Evolutionary conservation across 2,797 vertebrate species (phyloP).

Genomic region (Sebastes flavidus): DNA sequence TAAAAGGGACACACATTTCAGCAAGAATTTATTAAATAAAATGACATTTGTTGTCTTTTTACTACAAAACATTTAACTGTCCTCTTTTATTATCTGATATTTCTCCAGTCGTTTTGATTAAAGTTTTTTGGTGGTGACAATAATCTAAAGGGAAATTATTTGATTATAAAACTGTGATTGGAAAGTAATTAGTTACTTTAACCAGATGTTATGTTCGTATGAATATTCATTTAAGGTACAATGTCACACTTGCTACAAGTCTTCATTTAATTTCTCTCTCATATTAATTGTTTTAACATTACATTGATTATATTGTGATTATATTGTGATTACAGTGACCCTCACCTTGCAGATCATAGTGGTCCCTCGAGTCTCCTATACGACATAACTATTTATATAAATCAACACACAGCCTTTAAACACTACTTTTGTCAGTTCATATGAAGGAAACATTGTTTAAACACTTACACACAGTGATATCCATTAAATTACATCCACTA

Average conservation of each 20-base stretch:
- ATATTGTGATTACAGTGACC: not conserved
- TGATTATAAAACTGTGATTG: not conserved
- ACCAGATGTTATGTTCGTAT: not conserved
- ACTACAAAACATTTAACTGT: not conserved
- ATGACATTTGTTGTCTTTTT: not conserved
- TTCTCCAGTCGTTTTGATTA: not conserved
- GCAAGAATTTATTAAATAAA: not conserved
- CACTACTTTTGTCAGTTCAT: not conserved
- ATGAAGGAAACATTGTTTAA: constrained; percentile 25
- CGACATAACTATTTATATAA: no score
- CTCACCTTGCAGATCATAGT: not conserved
- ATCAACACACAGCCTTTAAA: not conserved
- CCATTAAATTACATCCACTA: constrained; percentile 49
- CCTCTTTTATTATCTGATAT: not conserved
- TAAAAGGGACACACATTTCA: not conserved
- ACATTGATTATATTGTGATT: not conserved
- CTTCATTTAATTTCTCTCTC: not conserved
- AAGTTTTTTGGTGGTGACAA: not conserved
- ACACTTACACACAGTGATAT: constrained; percentile 24
- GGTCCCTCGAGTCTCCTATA: not conserved
- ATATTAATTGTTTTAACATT: not conserved
- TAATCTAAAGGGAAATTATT: not conserved
- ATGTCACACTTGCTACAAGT: not conserved
- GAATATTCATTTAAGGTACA: not conserved
- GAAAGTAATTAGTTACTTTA: not conserved